Conservation (phyloP, 2,797 vertebrate species). For the Mycteria americana region DNA sequence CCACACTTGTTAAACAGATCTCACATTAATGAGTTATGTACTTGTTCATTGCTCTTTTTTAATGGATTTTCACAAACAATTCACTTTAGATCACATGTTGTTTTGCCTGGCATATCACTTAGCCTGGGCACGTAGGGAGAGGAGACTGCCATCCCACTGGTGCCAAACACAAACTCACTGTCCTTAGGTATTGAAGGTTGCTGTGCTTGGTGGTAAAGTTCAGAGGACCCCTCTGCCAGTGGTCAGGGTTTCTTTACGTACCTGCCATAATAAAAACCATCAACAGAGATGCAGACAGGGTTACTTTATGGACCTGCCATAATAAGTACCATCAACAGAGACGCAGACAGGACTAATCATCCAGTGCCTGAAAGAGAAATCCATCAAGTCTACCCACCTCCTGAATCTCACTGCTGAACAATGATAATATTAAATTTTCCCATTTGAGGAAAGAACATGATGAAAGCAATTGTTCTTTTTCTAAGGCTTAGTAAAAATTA, state of each 20-base stretch:
- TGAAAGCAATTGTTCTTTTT: neutral
- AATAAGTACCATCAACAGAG: neutral
- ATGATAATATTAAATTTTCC: neutral
- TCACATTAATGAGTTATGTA: neutral
- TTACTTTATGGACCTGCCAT: neutral
- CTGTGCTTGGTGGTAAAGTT: neutral
- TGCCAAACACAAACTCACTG: neutral
- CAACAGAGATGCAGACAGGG: neutral
- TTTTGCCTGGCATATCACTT: neutral
- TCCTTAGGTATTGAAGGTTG: neutral
- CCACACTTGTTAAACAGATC: neutral
- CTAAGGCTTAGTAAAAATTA: neutral
- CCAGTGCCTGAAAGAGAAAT: neutral
- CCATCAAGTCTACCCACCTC: neutral
- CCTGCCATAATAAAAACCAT: neutral
- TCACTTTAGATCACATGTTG: neutral
- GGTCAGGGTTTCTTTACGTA: neutral
- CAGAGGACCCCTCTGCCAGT: neutral
- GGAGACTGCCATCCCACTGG: neutral
- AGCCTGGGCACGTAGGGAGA: neutral
- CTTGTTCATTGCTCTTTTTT: neutral
- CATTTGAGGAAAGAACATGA: neutral
- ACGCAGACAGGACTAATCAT: neutral
- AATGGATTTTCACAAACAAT: neutral
- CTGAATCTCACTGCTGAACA: neutral